These are phyloP conservation scores for Drosophila tristis DNA, from an alignment of 1,140 invertebrate species.

Conservation along the genomic window DNA sequence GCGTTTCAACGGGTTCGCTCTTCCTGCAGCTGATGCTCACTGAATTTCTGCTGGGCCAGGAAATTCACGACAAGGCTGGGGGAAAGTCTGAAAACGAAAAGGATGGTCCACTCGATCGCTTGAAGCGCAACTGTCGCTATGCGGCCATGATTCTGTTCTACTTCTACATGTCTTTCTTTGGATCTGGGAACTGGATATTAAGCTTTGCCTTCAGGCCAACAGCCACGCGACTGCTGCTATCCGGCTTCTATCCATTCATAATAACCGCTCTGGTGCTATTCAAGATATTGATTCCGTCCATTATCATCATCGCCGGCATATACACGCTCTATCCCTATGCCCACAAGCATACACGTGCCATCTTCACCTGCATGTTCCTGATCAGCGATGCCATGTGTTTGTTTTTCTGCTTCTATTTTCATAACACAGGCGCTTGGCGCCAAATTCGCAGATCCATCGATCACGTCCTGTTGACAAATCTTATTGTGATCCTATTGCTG, in stretches of 20 bases:
- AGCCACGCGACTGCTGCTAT: conserved; percentile 94
- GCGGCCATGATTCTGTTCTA: conserved; percentile 89
- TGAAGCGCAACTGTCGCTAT: conserved; percentile 54
- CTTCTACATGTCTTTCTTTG: conserved; percentile 94
- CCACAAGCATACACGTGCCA: conserved; percentile 75
- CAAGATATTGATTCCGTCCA: conserved; percentile 94
- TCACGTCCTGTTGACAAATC: conserved; percentile 20
- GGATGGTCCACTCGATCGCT: conserved; percentile 16
- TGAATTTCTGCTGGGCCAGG: conserved; percentile 50
- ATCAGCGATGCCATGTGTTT: conserved; percentile 91
- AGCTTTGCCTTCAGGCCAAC: conserved; percentile 96
- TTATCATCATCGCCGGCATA: conserved; percentile 87
- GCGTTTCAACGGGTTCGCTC: conserved; percentile 87
- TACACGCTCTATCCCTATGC: conserved; percentile 42
- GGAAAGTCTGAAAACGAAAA: background rate
- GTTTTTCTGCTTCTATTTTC: conserved; percentile 92
- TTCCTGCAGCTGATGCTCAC: conserved; percentile 86
- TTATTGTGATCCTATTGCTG: conserved; percentile 22
- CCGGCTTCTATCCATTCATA: conserved; percentile 95
- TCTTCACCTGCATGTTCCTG: conserved; percentile 89
- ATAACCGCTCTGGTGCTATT: conserved; percentile 93
- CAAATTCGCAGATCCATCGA: conserved; percentile 92
- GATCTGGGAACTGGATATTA: conserved; percentile 98
- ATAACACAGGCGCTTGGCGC: conserved; percentile 95
- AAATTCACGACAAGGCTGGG: background rate